A percentile compares a stretch with the other conserved stretches of the same genome.
Conservation (phyloP, 2,113 vertebrate genomes). For the Phainopepla nitens region DNA sequence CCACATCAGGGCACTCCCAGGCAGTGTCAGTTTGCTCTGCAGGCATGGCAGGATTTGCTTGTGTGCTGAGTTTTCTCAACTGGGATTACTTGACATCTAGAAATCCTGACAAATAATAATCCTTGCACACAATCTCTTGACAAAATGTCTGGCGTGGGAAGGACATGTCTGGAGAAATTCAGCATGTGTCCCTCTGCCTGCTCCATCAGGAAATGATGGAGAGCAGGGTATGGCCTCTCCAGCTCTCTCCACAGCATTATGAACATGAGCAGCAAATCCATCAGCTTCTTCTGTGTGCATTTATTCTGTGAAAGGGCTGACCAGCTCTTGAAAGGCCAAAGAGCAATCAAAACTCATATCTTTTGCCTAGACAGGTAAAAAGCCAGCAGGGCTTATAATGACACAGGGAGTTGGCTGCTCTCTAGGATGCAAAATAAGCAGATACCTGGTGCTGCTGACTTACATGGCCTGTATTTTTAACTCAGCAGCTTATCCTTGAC, state of each 20-base stretch:
- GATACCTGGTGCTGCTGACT: not conserved
- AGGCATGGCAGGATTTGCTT: not conserved
- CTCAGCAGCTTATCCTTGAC: not conserved
- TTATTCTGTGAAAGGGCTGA: not conserved
- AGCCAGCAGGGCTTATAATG: not conserved
- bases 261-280: not conserved
- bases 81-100: not conserved
- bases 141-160: not conserved
- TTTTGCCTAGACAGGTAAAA: not conserved
- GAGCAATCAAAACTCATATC: not conserved
- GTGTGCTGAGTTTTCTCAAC: rapidly evolving
- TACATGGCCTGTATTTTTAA: not conserved
- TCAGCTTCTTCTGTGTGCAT: not conserved
- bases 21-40: not conserved
- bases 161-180: not conserved
- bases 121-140: not conserved
- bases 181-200: not conserved
- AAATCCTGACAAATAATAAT: not conserved
- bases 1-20: not conserved
- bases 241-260: not conserved
- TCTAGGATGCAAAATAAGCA: not conserved
- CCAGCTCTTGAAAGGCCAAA: not conserved
- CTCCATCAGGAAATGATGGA: not conserved
- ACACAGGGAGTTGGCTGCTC: not conserved
- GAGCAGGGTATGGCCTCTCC: not conserved